Percentiles rank a stretch among this genome's conserved stretches.
phyloP scores from a whole-genome alignment of 2,888 invertebrate species.

The Drosophila nr. fundita region DNA sequence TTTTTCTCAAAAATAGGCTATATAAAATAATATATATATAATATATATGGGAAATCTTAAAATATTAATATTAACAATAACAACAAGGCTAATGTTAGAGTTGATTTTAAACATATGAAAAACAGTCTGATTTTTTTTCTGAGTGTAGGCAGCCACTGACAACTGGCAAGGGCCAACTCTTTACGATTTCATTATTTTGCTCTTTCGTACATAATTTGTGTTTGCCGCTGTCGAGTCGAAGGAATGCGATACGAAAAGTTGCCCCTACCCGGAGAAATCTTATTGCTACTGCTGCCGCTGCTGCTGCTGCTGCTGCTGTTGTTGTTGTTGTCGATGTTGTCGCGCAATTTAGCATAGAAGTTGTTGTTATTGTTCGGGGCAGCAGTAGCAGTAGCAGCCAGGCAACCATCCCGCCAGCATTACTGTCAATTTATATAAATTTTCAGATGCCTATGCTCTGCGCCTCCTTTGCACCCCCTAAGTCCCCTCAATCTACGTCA shows the following conservation, averaged over 20 bases:
- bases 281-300: slow-evolving; percentile 1
- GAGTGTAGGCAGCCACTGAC: neutral
- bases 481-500: neutral
- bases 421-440: slow-evolving; percentile 79
- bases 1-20: no score
- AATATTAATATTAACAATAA: no score
- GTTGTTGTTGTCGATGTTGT: slow-evolving; percentile 36
- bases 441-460: slow-evolving; percentile 51
- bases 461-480: neutral
- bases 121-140: neutral
- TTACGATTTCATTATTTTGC: slow-evolving; percentile 78
- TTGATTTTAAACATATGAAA: no score
- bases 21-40: no score
- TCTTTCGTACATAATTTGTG: slow-evolving; percentile 74
- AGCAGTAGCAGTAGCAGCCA: slow-evolving; percentile 39
- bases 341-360: slow-evolving; percentile 62
- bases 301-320: slow-evolving; percentile 8
- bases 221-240: slow-evolving; percentile 28
- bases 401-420: slow-evolving; percentile 63
- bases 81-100: no score
- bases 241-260: slow-evolving; percentile 66
- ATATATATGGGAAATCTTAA: no score
- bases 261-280: slow-evolving; percentile 10
- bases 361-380: slow-evolving; percentile 57
- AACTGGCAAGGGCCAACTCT: slow-evolving; percentile 62